Base-by-base conservation (phyloP, 2,888 invertebrate species). In the Aplocera efformata region DNA sequence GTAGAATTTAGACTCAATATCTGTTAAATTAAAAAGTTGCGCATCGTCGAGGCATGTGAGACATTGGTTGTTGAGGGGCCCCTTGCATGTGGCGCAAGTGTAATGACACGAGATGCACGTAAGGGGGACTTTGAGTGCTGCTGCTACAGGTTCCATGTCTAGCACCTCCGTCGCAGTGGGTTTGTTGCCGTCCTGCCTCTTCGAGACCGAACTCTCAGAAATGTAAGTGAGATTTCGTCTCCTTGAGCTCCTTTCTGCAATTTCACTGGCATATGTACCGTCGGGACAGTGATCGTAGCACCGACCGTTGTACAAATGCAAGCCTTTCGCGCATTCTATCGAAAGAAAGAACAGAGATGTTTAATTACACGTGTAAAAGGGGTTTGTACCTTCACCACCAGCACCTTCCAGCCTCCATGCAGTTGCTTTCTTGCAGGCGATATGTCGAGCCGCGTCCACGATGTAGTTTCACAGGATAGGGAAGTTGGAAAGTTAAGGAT, bases 41-140 rank as follows among this genome's bases (percentile, higher is more conserved):
- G 93, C 91, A 67, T 94, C 94, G 4, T 89, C 88, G 63, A 90
- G 90, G 72, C 94, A 95, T 3, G 90, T 79, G 26, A 85, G 74
- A 71, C 94, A 95, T 60, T 94, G 91, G 61, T 90, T 90, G 72
- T 92, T 91, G 55, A 90, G 89, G 5, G 94, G 91, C 6, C 94
- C 94, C 5, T 79, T 74, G 64, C 95, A 95, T 6, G 88, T 86
- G 41, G 89, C 88, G 69, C 95, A 95, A n/a, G 92, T 90, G 70
- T 94, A 94, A 77, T 95, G 94, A 67, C 95, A 95, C 20, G 85
- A 78, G 1, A 90, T 75, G 64, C 94, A 94, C 34, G 85, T 78
- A 20, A 74, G 72, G 5, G 82, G 84, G 22, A 67, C 55, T 58
- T 68, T 71, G 17, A 63, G 60, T 32, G 53, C 53, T 24, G 70